Conservation (phyloP, 2,888 invertebrate species). For the Lypha dubia region DNA sequence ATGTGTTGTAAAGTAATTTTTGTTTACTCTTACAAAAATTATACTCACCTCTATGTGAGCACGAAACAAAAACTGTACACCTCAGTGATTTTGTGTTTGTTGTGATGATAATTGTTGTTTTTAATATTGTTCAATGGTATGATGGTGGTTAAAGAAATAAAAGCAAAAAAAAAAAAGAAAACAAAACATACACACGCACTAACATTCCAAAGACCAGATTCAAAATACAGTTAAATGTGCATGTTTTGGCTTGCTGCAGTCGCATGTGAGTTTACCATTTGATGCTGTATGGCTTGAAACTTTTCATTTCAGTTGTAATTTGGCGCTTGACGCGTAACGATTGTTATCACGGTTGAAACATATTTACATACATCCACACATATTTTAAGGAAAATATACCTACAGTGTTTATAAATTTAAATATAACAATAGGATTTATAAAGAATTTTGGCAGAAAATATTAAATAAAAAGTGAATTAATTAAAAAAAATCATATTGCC, state of each 20-base stretch:
- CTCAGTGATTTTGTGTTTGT: slow-evolving; percentile 27
- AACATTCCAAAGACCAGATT: not conserved
- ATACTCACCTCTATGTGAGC: not conserved
- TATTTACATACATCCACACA: no score
- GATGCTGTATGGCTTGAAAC: slow-evolving; percentile 63
- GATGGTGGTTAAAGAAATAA: slow-evolving; percentile 1
- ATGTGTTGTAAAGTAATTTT: not conserved
- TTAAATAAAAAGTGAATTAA: slow-evolving; percentile 4
- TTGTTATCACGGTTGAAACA: slow-evolving; percentile 35
- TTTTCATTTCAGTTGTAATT: slow-evolving; percentile 70
- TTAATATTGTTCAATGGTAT: slow-evolving; percentile 8
- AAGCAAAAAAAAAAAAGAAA: slow-evolving; percentile 2
- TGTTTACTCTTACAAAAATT: not conserved
- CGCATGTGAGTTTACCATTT: slow-evolving; percentile 55
- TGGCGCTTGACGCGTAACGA: slow-evolving; percentile 69
- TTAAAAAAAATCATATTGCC: no score
- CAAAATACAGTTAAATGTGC: slow-evolving; percentile 43
- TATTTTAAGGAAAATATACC: not conserved
- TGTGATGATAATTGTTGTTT: slow-evolving; percentile 35
- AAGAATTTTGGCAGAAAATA: not conserved
- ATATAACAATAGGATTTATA: not conserved
- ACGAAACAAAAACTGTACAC: not conserved
- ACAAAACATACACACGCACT: slow-evolving; percentile 1
- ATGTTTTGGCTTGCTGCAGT: slow-evolving; percentile 52
- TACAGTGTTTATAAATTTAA: not conserved